phyloP scores from a whole-genome alignment of 2,113 vertebrate species.

The Cariama cristata region DNA sequence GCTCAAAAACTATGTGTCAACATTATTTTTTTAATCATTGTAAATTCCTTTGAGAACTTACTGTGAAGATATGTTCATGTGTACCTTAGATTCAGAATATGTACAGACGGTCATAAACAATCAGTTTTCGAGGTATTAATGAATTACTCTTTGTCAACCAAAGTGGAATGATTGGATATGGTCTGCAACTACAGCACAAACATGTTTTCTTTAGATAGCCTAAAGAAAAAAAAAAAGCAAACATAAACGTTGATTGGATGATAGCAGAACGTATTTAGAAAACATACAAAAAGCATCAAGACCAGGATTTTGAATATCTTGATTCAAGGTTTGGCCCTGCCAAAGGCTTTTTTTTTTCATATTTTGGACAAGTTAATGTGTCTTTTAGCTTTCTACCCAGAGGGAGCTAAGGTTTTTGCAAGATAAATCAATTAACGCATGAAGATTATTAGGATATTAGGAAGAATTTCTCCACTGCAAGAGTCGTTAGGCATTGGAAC shows the following conservation, averaged over 20 bases:
- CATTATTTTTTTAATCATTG: background rate
- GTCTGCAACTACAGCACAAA: background rate
- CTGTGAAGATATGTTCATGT: background rate
- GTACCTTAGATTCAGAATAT: background rate
- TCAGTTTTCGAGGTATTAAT: background rate
- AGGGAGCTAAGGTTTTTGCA: background rate
- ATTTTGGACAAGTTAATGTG: background rate
- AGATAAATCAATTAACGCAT: background rate
- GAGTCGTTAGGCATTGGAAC: too few relatives aligned
- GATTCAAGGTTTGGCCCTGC: background rate
- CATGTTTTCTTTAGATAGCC: rapidly evolving
- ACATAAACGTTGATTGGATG: too few relatives aligned
- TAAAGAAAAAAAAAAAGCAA: background rate
- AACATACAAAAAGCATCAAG: rapidly evolving
- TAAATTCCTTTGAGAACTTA: background rate
- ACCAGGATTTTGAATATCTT: background rate
- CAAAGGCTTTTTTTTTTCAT: background rate
- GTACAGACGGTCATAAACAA: background rate
- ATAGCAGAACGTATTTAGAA: background rate
- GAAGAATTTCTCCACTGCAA: too few relatives aligned
- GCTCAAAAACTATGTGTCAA: background rate
- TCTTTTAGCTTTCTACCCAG: background rate
- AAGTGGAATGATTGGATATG: background rate
- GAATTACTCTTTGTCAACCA: background rate
- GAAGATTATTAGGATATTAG: background rate